These are phyloP conservation scores for Leptobrachium leishanense DNA, from an alignment of 2,113 vertebrate species.

Conservation along the genomic window DNA sequence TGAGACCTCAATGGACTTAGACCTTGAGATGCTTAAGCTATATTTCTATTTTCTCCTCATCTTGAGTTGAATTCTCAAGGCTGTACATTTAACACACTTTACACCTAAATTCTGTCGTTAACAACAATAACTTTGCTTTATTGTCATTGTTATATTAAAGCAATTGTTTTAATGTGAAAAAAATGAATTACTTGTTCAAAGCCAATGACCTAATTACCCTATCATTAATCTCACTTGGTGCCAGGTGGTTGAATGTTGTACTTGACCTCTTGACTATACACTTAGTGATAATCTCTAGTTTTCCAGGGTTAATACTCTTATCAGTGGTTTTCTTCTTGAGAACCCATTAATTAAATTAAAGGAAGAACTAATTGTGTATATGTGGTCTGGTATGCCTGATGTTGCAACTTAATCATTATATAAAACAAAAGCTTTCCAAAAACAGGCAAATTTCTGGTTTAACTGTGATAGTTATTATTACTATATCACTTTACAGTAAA, in stretches of 20 bases:
- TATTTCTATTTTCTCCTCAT: no score
- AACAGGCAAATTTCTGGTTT: no score
- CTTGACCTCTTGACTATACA: constrained; percentile 26
- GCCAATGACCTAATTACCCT: constrained; percentile 2
- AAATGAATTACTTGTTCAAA: background rate
- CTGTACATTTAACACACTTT: no score
- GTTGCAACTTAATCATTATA: no score
- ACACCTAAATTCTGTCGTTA: no score
- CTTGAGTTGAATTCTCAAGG: no score
- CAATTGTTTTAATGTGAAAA: background rate
- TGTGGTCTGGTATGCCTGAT: no score
- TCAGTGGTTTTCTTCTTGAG: constrained; percentile 3
- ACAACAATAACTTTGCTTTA: background rate
- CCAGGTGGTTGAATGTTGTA: constrained; percentile 29
- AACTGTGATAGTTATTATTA: no score
- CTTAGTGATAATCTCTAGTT: constrained; percentile 19
- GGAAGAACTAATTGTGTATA: background rate
- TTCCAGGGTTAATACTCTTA: constrained; percentile 29
- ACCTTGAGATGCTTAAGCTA: no score
- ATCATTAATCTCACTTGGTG: constrained; percentile 35
- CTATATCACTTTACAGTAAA: no score
- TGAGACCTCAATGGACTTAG: no score
- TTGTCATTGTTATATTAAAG: background rate
- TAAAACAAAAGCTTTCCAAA: no score
- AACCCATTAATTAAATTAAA: constrained; percentile 28